These are phyloP conservation scores for Spheniscus mendiculus DNA, from an alignment of 2,113 vertebrate species.

Conservation along the genomic window DNA sequence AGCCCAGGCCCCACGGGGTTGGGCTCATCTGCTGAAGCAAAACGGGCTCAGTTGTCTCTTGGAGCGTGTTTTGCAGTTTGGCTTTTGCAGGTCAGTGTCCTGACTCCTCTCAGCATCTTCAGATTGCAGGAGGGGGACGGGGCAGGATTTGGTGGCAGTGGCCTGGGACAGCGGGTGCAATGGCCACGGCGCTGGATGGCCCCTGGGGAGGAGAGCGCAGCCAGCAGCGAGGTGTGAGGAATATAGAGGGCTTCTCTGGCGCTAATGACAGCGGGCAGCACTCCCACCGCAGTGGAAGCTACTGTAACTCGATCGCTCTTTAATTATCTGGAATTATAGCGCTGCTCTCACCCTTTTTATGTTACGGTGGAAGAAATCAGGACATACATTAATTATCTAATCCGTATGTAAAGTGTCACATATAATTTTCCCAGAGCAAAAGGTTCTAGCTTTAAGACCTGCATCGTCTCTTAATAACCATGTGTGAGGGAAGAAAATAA, in stretches of 20 bases:
- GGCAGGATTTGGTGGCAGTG: not conserved
- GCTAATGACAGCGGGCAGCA: conserved; percentile 31
- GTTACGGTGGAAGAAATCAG: conserved; percentile 64
- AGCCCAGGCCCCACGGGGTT: not conserved
- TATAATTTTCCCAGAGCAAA: conserved; percentile 57
- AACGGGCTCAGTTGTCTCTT: fast-evolving
- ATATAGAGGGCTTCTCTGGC: not conserved
- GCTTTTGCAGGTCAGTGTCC: fast-evolving
- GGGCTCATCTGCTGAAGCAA: not conserved
- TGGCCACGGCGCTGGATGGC: fast-evolving
- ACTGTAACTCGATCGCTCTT: conserved; percentile 41
- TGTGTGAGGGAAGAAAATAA: conserved; percentile 14
- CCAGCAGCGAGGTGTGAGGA: conserved; percentile 44
- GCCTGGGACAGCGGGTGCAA: not conserved
- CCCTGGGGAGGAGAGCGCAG: not conserved
- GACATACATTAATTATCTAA: conserved; percentile 75
- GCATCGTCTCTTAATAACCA: conserved; percentile 60
- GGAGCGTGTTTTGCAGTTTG: not conserved
- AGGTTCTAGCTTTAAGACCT: conserved; percentile 65
- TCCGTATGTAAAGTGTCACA: conserved; percentile 76
- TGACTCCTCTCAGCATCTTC: not conserved
- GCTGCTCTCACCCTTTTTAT: conserved; percentile 47
- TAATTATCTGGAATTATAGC: conserved; percentile 77
- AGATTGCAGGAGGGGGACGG: fast-evolving
- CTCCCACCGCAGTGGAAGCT: not conserved